Evolutionary conservation across 2,113 vertebrate genomes (phyloP), one percentile per base, ranked within the genome.

Genomic region (Brachyhypopomus gauderio): DNA sequence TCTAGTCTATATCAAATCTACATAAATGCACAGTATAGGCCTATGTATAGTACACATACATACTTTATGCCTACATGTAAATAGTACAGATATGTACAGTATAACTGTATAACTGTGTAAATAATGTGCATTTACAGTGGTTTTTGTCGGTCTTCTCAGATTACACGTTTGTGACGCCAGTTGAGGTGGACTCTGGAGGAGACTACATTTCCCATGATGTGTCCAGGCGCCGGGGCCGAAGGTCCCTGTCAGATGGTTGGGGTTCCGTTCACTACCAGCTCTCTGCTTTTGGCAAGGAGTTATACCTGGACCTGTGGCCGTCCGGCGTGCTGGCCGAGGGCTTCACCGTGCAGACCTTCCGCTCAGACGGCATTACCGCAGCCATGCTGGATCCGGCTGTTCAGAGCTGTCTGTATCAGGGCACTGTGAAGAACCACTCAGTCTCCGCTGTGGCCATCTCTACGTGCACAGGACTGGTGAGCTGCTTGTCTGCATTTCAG

Each of bases 391-490:
- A 94, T 14, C 89, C 82, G 2, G 87, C 83, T 0, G 85, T 95
- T 77, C 94, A 89, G 67, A 90, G 86, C 86, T 99, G 98, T 89
- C 94, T 98, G 88, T 99, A 98, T 94, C 97, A 98, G 93, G 98
- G 98, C 93, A 95, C 94, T 90, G 95, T 99, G 91, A 95, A 95
- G 74, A 96, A 98, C 64, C 89, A 95, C 90, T 94, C 93, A 34
- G 89, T 91, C 56, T 99, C 97, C 52, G 96, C 94, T 0, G 96
- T 96, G 41, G 98, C 98, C 34, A 90, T 99, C 89, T 99, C 98
- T 5, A 97, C 95, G 0, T 99, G 97, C 89, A 90, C 93, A 30
- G 98, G 98, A 87, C 94, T 99, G 95, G 98, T 98, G 91, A 97
- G 97, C 93, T 62, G 23, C 67, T 84, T 25, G 52, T 77, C 71